Evolutionary conservation across 2,113 vertebrate species (phyloP), one percentile per base, ranked within the genome.

Genomic region (Mustela nigripes): DNA sequence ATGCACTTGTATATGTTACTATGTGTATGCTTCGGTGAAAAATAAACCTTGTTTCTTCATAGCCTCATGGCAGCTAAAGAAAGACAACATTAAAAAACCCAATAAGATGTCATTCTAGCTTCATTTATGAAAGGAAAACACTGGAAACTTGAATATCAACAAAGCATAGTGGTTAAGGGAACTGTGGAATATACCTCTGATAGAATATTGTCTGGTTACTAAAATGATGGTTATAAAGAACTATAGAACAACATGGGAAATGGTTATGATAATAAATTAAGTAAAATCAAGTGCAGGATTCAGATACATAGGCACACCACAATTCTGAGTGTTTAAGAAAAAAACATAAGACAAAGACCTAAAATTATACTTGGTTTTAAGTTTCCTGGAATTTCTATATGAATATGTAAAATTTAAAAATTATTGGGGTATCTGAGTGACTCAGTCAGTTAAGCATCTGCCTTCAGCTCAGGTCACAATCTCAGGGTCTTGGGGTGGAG

Each of bases 121-220:
- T 97, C 78, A 12, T 74, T 93, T 83, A 60, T 89, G 31, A 85
- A 91, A 81, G 33, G 36, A 39, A 85, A 95, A n/a, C 26, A 91
- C 21, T 42, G 65, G 21, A 80, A 83, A 93, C 22, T 33, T 67
- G 48, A 67, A 31, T 78, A 73, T 65, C 42, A 74, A 82, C 24
- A 48, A 92, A 92, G 58, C 50, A 26, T n/a, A 92, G 42, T 24
- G 28, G 12, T 36, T 53, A 81, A 89, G 63, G 24, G 53, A 56
- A 89, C 6, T 86, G 36, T 45, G n/a, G 11, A 39, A 53, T 65
- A 95, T 11, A 76, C 11, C 2, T 31, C 58, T 14, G n/a, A 42
- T 4, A 80, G 53, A 91, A 39, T 93, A 89, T 92, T 79, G 71
- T 56, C 62, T 88, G n/a, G 50, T 85, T 89, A 36, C 39, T 92